These are phyloP conservation scores for Amphiura filiformis DNA, from an alignment of 35 echinoderm and acorn worm species.

Conservation along the genomic window DNA sequence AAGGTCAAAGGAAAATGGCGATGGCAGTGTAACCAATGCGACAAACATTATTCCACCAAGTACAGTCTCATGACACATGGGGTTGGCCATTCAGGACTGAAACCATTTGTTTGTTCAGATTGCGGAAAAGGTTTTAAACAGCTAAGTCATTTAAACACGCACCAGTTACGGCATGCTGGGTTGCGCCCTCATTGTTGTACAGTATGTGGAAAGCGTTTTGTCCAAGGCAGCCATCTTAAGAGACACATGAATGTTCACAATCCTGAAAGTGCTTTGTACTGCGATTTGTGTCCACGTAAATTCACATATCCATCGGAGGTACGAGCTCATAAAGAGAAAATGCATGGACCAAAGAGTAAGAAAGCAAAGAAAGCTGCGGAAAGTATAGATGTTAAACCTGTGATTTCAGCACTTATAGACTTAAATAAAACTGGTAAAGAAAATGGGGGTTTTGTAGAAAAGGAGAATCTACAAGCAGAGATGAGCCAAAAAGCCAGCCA, in stretches of 20 bases:
- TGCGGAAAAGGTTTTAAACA: slow-evolving; percentile 67
- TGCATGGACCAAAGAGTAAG: not conserved
- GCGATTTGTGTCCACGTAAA: not conserved
- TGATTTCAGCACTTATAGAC: not conserved
- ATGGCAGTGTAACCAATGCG: slow-evolving; percentile 65
- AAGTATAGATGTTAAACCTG: no score
- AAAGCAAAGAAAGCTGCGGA: not conserved
- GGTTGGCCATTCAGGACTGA: slow-evolving; percentile 51
- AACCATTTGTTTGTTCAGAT: slow-evolving; percentile 41
- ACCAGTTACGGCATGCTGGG: slow-evolving; percentile 52
- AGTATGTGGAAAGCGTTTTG: slow-evolving; percentile 50
- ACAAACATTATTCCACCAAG: slow-evolving; percentile 60
- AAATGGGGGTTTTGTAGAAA: not conserved
- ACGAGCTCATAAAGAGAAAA: slow-evolving; percentile 3
- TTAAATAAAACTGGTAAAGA: not conserved
- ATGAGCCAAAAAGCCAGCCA: no score
- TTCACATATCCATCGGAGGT: not conserved
- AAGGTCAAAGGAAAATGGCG: slow-evolving; percentile 16
- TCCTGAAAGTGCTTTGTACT: not conserved
- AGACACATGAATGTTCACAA: slow-evolving; percentile 50
- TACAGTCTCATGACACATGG: slow-evolving; percentile 43
- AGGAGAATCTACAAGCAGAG: no score
- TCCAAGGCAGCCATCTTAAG: slow-evolving; percentile 51
- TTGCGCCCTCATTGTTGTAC: slow-evolving; percentile 43
- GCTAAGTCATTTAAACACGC: slow-evolving; percentile 59